These are phyloP conservation scores for Charaxes varanes DNA, from an alignment of 1,140 invertebrate species.

Conservation along the genomic window DNA sequence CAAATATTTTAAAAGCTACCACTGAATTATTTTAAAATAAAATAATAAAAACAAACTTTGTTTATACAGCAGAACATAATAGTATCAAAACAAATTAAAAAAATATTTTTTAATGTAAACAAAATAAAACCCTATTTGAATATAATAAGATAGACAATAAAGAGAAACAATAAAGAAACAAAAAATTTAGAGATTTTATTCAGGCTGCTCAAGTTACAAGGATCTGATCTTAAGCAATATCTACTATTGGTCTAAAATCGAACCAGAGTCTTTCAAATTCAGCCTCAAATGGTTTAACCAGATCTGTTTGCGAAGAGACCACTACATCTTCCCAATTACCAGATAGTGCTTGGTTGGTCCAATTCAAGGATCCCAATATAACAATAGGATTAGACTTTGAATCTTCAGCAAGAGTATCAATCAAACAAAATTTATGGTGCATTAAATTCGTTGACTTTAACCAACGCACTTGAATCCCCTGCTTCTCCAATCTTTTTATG, in stretches of 20 bases:
- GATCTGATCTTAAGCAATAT: no score
- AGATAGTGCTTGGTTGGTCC: conserved; percentile 57
- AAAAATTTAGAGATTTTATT: no score
- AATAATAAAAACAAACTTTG: no score
- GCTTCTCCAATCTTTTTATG: conserved; percentile 40
- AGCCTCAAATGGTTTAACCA: conserved; percentile 39
- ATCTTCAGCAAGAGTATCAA: conserved; percentile 33
- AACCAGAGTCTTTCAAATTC: conserved; percentile 63
- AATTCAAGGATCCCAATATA: conserved; percentile 56
- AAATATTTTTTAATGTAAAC: no score
- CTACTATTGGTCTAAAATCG: conserved; percentile 53
- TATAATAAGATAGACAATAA: no score
- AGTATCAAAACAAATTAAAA: no score
- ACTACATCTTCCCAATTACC: conserved; percentile 60
- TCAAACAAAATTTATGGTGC: conserved; percentile 62
- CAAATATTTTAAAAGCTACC: no score
- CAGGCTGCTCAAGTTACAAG: no score
- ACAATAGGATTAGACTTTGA: conserved; percentile 28
- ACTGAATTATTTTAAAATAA: no score
- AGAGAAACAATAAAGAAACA: no score
- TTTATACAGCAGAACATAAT: no score
- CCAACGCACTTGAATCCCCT: conserved; percentile 54
- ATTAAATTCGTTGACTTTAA: conserved; percentile 58
- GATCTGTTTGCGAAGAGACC: conserved; percentile 47
- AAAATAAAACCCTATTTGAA: no score